phyloP scores from a whole-genome alignment of 2,888 invertebrate species.

The Drosophila peninsularis region DNA sequence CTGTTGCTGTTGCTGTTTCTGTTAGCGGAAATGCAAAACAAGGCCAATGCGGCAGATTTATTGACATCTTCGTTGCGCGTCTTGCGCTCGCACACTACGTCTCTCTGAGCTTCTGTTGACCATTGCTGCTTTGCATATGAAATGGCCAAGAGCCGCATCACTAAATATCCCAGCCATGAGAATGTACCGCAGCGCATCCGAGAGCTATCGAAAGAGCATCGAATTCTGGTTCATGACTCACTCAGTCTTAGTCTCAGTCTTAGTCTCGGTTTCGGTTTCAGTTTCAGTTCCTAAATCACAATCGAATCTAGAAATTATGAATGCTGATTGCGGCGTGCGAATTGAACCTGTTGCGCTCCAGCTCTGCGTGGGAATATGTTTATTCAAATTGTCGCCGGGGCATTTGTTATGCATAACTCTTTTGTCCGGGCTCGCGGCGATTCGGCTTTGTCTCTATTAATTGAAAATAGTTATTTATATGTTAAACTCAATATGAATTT shows the following conservation, averaged over 20 bases:
- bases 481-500: conserved; percentile 69
- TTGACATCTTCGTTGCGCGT: conserved; percentile 79
- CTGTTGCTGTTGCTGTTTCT: conserved; percentile 29
- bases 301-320: conserved; percentile 75
- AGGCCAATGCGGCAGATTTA: conserved; percentile 82
- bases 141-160: conserved; percentile 42
- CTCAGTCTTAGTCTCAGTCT: background rate
- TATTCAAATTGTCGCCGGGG: conserved; percentile 67
- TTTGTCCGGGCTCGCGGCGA: conserved; percentile 48
- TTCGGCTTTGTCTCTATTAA: conserved; percentile 68
- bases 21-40: conserved; percentile 82
- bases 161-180: conserved; percentile 46
- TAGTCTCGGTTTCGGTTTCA: background rate
- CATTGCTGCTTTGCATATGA: conserved; percentile 72
- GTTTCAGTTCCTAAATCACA: conserved; percentile 52
- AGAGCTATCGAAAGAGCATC: conserved; percentile 59
- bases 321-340: conserved; percentile 61
- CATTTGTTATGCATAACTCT: conserved; percentile 74
- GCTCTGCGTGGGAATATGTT: conserved; percentile 72
- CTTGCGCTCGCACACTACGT: conserved; percentile 19
- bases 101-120: conserved; percentile 10
- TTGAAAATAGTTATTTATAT: conserved; percentile 78
- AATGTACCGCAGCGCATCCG: conserved; percentile 55
- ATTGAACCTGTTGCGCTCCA: conserved; percentile 45
- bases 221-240: conserved; percentile 41